Conservation (phyloP, 2,113 vertebrate species). For the Mungos mungo region DNA sequence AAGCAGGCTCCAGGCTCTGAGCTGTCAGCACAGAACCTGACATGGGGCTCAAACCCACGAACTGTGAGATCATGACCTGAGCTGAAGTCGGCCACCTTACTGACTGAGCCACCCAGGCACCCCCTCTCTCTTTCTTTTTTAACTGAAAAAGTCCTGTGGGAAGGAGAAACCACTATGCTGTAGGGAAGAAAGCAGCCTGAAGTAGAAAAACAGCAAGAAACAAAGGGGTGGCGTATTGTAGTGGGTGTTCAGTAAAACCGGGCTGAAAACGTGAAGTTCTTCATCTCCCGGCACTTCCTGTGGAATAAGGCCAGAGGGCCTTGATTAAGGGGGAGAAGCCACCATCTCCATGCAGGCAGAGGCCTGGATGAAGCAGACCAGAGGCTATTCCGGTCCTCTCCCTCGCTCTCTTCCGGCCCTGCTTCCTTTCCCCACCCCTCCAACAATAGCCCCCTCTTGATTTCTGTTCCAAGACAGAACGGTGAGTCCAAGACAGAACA, state of each 20-base stretch:
- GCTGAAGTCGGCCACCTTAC: too few relatives aligned
- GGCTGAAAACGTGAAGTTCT: not conserved
- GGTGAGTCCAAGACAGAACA: not conserved
- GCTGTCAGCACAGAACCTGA: too few relatives aligned
- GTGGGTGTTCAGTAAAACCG: not conserved
- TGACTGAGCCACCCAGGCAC: too few relatives aligned
- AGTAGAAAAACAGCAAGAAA: not conserved
- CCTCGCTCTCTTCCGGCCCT: conserved; percentile 65
- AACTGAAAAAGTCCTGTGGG: not conserved
- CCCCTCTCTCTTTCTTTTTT: not conserved
- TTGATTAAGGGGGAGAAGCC: not conserved
- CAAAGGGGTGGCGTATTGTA: not conserved
- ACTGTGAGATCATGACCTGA: too few relatives aligned
- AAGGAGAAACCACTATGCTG: not conserved
- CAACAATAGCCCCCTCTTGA: conserved; percentile 79
- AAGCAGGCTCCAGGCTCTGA: too few relatives aligned
- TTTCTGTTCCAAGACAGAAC: conserved; percentile 66
- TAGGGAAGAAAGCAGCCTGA: not conserved
- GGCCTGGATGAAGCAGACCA: conserved; percentile 32
- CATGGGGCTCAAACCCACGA: too few relatives aligned
- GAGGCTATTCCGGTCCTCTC: conserved; percentile 70
- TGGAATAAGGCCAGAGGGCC: conserved; percentile 10
- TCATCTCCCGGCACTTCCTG: not conserved
- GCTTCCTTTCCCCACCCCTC: conserved; percentile 72
- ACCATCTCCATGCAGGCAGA: not conserved